These are phyloP conservation scores for Sogatella furcifera DNA, from an alignment of 1,140 invertebrate genomes.

Conservation along the genomic window DNA sequence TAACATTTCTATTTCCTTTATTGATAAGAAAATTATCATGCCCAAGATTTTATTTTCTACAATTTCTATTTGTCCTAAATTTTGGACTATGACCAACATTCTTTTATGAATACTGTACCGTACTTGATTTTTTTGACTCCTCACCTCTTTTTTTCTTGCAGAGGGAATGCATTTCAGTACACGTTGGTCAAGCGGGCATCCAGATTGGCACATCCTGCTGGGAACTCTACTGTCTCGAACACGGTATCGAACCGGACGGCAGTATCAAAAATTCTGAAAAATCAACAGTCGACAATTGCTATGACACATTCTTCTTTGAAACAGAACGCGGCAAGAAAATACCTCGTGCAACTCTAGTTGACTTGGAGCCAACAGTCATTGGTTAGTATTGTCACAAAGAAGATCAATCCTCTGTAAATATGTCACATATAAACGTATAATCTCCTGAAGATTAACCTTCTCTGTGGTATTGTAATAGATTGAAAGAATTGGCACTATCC, in stretches of 20 bases:
- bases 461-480: no score
- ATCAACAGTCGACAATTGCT: conserved; percentile 26
- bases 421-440: no score
- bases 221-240: conserved; percentile 75
- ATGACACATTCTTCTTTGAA: conserved; percentile 53
- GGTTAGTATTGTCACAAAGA: conserved; percentile 10
- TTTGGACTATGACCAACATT: no score
- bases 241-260: conserved; percentile 65
- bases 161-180: background rate
- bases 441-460: no score
- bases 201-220: conserved; percentile 74
- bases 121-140: no score
- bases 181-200: conserved; percentile 56
- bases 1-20: no score
- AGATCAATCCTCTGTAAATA: no score
- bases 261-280: background rate
- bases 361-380: conserved; percentile 33
- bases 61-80: no score
- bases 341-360: conserved; percentile 39
- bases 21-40: no score
- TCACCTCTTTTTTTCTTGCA: background rate
- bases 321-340: conserved; percentile 46
- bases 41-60: no score
- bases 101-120: no score
- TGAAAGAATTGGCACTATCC: no score